Conservation (phyloP, 2,888 invertebrate genomes). For the Augochlorella aurata region DNA sequence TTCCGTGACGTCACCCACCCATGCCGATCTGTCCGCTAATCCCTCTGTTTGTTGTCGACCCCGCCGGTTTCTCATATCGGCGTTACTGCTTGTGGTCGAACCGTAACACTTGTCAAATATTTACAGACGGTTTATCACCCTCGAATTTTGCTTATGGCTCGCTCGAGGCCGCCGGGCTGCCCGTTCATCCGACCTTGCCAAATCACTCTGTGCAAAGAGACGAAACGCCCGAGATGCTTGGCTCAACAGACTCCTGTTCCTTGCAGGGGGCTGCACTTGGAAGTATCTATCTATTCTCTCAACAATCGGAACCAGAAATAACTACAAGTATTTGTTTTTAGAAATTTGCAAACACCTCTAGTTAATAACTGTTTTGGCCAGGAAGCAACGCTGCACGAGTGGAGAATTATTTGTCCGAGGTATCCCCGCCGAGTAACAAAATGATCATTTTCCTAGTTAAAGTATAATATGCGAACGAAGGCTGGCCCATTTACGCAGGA, state of each 20-base stretch:
- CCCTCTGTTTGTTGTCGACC: neutral
- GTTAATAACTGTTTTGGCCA: too few relatives aligned
- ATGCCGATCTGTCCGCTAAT: neutral
- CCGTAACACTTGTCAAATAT: slow-evolving; percentile 38
- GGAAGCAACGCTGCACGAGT: too few relatives aligned
- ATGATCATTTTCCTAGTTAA: neutral
- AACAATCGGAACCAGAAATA: too few relatives aligned
- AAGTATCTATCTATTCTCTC: neutral
- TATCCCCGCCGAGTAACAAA: too few relatives aligned
- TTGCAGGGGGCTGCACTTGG: neutral
- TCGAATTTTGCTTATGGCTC: slow-evolving; percentile 34
- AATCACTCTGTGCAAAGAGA: neutral
- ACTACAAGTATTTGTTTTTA: too few relatives aligned
- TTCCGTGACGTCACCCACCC: slow-evolving; percentile 35
- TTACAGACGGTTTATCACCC: slow-evolving; percentile 22
- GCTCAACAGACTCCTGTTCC: neutral
- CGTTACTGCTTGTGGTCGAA: neutral
- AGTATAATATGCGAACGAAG: neutral
- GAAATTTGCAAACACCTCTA: too few relatives aligned
- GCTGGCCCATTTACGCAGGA: neutral
- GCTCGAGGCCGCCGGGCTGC: slow-evolving; percentile 10
- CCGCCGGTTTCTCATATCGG: neutral
- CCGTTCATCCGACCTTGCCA: neutral
- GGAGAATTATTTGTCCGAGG: too few relatives aligned
- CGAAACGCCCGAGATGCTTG: neutral